These are phyloP conservation scores for Emesis furor DNA, from an alignment of 2,888 invertebrate genomes.

Conservation along the genomic window DNA sequence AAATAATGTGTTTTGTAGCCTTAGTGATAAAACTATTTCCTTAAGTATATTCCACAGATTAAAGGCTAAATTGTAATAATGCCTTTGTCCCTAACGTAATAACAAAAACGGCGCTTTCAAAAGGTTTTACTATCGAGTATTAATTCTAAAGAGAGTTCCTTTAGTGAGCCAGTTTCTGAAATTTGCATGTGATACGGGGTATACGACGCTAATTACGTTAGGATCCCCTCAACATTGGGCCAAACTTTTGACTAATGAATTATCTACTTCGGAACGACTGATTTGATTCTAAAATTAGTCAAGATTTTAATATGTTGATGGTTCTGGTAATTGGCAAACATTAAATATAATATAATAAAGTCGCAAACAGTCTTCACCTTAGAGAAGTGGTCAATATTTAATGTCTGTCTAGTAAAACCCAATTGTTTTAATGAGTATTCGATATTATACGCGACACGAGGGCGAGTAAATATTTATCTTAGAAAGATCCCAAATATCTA, in stretches of 20 bases:
- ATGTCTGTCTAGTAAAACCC: not conserved
- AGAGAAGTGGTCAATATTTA: not conserved
- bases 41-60: not conserved
- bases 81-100: not conserved
- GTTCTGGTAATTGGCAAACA: not conserved
- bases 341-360: not conserved
- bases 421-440: not conserved
- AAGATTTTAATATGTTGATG: not conserved
- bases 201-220: not conserved
- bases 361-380: not conserved
- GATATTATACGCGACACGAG: not conserved
- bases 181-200: constrained; percentile 16
- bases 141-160: constrained; percentile 3
- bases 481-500: not conserved
- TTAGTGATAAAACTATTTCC: not conserved
- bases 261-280: not conserved
- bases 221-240: not conserved
- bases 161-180: not conserved
- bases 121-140: not conserved
- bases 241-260: constrained; percentile 9
- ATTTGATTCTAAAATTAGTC: not conserved
- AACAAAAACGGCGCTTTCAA: not conserved
- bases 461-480: not conserved
- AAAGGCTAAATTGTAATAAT: not conserved
- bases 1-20: not conserved